These are phyloP conservation scores for Pseudotriccus pelzelni DNA, from an alignment of 2,797 vertebrate genomes.

Conservation along the genomic window DNA sequence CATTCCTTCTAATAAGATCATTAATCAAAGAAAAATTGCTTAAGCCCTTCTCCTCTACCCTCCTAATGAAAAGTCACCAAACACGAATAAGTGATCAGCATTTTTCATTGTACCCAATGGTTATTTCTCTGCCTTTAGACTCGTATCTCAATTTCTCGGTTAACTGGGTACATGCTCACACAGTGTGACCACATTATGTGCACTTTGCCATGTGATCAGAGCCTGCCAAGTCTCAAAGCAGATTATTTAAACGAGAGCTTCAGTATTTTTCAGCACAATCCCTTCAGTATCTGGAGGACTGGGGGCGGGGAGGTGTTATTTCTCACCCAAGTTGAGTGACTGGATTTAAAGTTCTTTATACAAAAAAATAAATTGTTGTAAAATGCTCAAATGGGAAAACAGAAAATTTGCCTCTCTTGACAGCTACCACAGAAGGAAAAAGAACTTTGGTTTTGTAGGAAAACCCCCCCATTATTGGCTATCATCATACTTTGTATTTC, in stretches of 20 bases:
- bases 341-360: not conserved
- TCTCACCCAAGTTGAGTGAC: not conserved
- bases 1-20: not conserved
- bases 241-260: not conserved
- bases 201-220: not conserved
- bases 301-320: not conserved
- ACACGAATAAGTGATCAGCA: not conserved
- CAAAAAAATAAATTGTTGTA: not conserved
- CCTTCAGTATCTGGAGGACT: not conserved
- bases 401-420: not conserved
- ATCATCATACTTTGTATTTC: not conserved
- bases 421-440: not conserved
- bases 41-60: not conserved
- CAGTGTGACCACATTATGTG: not conserved
- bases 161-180: not conserved
- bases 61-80: not conserved
- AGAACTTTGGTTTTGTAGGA: not conserved
- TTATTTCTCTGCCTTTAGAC: not conserved
- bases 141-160: not conserved
- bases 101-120: not conserved
- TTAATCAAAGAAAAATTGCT: constrained; percentile 2
- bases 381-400: not conserved
- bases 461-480: not conserved
- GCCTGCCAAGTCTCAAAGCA: constrained; percentile 16
- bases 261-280: constrained; percentile 5